Evolutionary conservation across 1,140 invertebrate genomes (phyloP).

Genomic region (Mya arenaria): DNA sequence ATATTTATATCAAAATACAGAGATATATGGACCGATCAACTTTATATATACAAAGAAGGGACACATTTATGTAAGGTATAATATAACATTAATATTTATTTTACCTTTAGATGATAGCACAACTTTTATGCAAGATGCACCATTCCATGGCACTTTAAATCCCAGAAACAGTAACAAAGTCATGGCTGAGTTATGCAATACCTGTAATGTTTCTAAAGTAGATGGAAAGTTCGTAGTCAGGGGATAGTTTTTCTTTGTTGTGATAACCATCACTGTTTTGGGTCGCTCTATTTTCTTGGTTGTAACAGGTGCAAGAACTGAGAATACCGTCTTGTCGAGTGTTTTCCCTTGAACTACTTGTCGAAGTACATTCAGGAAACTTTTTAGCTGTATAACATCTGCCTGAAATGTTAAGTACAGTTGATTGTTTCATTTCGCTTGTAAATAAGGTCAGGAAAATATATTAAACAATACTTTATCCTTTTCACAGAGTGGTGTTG

Average conservation of each 20-base stretch:
- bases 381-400: constrained; percentile 76
- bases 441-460: not conserved
- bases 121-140: no score
- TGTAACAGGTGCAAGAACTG: constrained; percentile 70
- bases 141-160: no score
- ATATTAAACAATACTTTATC: not conserved
- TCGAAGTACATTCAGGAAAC: constrained; percentile 69
- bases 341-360: constrained; percentile 67
- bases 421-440: no score
- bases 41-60: no score
- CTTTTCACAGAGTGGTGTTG: no score
- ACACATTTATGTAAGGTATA: no score
- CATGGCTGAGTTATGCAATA: no score
- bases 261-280: constrained; percentile 70
- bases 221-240: constrained; percentile 73
- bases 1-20: no score
- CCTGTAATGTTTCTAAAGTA: constrained; percentile 61
- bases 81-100: no score
- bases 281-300: constrained; percentile 72
- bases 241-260: constrained; percentile 74
- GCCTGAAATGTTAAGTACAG: constrained; percentile 74
- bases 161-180: no score
- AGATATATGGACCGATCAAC: no score
- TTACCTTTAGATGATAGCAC: no score
- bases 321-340: constrained; percentile 65